phyloP scores from a whole-genome alignment of 2,888 invertebrate species.

The Apodemia hepburni region DNA sequence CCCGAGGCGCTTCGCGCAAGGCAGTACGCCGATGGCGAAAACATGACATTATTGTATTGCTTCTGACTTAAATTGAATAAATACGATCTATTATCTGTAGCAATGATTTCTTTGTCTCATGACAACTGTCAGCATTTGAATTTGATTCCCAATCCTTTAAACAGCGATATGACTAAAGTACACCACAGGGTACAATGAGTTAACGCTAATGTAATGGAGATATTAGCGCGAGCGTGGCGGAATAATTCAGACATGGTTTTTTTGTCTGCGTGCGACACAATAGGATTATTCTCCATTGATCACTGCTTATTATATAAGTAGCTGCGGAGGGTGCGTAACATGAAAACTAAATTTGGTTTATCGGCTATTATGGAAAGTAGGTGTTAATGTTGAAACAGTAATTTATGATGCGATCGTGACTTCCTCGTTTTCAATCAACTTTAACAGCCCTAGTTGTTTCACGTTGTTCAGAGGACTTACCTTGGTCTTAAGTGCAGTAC shows the following conservation, averaged over 20 bases:
- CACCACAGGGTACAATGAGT: conserved; percentile 49
- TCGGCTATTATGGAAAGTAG: conserved; percentile 80
- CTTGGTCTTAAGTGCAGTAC: too few relatives aligned
- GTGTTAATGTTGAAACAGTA: conserved; percentile 73
- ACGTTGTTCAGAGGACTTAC: neutral
- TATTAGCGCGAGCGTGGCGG: conserved; percentile 75
- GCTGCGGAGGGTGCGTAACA: conserved; percentile 73
- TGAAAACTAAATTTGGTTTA: conserved; percentile 80
- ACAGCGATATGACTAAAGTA: conserved; percentile 15
- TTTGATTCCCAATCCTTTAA: conserved; percentile 70
- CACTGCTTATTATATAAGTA: conserved; percentile 79
- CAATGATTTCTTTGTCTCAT: conserved; percentile 60
- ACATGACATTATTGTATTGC: conserved; percentile 73
- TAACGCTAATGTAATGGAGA: conserved; percentile 73
- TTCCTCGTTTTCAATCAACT: conserved; percentile 54
- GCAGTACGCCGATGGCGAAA: conserved; percentile 67
- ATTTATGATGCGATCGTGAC: conserved; percentile 75
- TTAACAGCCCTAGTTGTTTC: conserved; percentile 41
- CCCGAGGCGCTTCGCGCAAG: conserved; percentile 69
- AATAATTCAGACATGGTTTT: conserved; percentile 76
- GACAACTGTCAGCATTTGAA: conserved; percentile 70
- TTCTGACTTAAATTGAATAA: conserved; percentile 76
- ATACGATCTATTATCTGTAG: conserved; percentile 65
- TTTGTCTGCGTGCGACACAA: conserved; percentile 72
- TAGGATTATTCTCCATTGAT: conserved; percentile 79